Evolutionary conservation across 2,888 invertebrate species (phyloP), one percentile per base, ranked within the genome.

Genomic region (Cosmia trapezina): DNA sequence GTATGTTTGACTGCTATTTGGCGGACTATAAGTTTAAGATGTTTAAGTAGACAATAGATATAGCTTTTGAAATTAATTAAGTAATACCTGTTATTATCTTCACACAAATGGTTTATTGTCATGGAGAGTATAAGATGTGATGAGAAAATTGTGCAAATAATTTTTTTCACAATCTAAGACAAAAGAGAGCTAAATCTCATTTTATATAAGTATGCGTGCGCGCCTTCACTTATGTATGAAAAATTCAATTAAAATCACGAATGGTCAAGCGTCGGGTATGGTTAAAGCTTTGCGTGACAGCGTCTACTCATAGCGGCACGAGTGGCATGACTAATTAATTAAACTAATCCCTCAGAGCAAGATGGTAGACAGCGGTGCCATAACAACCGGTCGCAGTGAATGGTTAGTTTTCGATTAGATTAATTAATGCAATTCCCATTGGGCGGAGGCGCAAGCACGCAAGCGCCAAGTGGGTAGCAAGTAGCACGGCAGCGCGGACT

Each of bases 341-440:
- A 83, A 83, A 78, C 59, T 78, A 79, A 83, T 83, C 80, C 83
- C 77, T 80, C 71, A 83, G 65, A 78, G 73, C 70, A 68, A 78
- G 79, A 74, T 83, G 76, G 78, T 69, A 70, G 70, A 47, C 73
- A 77, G 57, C 59, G 69, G 60, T 73, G 67, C 74, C 73, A 76
- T 77, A 84, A 84, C 79, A 83, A 78, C 75, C 68, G 76, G 71
- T 77, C 75, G 41, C 73, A 76, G 63, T 77, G 62, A 83, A 78
- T 76, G 87, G 84, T 87, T 87, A 87, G 89, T 90, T 93, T 91
- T 92, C 91, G 92, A 94, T 94, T 94, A 92, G 88, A 92, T 91
- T 93, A 94, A 94, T 94, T 92, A 93, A 91, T 88, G 83, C 81
- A 80, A 86, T 84, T 86, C 87, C 87, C 83, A 84, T 84, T 80